Evolutionary conservation across 2,888 invertebrate species (phyloP).

Genomic region (Achlya flavicornis): DNA sequence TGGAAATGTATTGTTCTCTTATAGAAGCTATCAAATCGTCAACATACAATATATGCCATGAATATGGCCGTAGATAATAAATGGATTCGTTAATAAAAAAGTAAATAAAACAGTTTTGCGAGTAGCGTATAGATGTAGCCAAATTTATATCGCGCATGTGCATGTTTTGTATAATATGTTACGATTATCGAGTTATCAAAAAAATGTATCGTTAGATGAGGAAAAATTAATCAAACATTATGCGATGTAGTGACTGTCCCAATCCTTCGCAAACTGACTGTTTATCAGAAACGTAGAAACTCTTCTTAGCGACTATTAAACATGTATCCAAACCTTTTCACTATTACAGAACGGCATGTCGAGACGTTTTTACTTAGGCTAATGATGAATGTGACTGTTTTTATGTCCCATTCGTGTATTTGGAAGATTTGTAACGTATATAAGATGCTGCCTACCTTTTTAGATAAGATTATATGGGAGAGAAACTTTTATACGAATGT

Average conservation of each 20-base stretch:
- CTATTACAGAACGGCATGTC: conserved; percentile 63
- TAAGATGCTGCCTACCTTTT: conserved; percentile 79
- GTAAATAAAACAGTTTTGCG: conserved; percentile 58
- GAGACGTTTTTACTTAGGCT: conserved; percentile 60
- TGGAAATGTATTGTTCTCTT: conserved; percentile 65
- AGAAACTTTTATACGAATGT: conserved; percentile 84
- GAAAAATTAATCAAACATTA: conserved; percentile 61
- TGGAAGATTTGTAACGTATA: conserved; percentile 68
- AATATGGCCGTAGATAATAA: conserved; percentile 67
- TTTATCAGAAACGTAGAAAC: conserved; percentile 32
- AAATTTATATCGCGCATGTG: conserved; percentile 71
- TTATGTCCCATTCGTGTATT: conserved; percentile 62
- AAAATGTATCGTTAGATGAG: conserved; percentile 72
- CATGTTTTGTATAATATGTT: conserved; percentile 69
- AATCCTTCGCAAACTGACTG: conserved; percentile 31
- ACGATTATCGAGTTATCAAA: conserved; percentile 75
- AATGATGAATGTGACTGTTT: conserved; percentile 62
- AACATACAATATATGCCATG: conserved; percentile 64
- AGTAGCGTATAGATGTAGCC: conserved; percentile 76
- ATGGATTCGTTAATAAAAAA: conserved; percentile 60
- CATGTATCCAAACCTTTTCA: conserved; percentile 71
- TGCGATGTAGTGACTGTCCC: conserved; percentile 58
- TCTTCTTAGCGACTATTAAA: conserved; percentile 68
- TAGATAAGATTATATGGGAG: conserved; percentile 82
- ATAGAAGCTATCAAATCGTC: conserved; percentile 58